Percentiles rank a stretch among this genome's conserved stretches.
These are phyloP conservation scores for Apis cerana DNA, from an alignment of 1,140 invertebrate species.

Conservation along the genomic window DNA sequence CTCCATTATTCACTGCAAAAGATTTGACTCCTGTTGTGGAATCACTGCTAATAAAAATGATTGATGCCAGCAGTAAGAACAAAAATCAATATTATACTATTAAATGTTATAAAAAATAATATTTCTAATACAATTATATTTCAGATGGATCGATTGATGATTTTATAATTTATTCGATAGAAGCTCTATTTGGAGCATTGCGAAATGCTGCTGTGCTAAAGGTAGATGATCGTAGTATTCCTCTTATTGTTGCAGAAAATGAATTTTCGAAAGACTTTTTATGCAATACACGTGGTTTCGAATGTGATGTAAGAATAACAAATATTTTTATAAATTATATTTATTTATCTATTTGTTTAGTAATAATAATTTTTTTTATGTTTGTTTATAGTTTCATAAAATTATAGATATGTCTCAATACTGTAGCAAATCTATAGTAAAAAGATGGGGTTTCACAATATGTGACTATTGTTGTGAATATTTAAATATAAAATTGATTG, in stretches of 20 bases:
- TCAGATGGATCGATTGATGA: conserved; percentile 58
- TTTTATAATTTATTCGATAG: conserved; percentile 82
- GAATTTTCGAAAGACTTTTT: conserved; percentile 82
- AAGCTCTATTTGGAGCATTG: conserved; percentile 80
- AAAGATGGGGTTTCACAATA: conserved; percentile 82
- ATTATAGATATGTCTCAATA: conserved; percentile 70
- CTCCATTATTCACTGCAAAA: conserved; percentile 41
- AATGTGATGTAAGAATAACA: conserved; percentile 77
- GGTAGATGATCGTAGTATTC: conserved; percentile 49
- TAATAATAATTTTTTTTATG: neutral
- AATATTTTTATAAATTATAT: neutral
- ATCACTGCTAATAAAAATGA: conserved; percentile 41
- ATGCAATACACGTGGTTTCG: conserved; percentile 76
- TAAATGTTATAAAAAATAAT: neutral
- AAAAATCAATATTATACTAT: neutral
- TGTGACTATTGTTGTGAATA: conserved; percentile 81
- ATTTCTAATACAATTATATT: conserved; percentile 29
- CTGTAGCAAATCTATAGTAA: conserved; percentile 81
- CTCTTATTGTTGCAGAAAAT: conserved; percentile 72
- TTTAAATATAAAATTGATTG: conserved; percentile 74
- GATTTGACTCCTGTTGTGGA: neutral
- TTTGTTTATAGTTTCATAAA: conserved; percentile 81
- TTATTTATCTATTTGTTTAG: neutral
- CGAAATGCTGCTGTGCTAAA: conserved; percentile 70
- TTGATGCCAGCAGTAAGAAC: conserved; percentile 11